Base-by-base conservation (phyloP, 2,113 vertebrate genomes). In the Podarcis raffonei region DNA sequence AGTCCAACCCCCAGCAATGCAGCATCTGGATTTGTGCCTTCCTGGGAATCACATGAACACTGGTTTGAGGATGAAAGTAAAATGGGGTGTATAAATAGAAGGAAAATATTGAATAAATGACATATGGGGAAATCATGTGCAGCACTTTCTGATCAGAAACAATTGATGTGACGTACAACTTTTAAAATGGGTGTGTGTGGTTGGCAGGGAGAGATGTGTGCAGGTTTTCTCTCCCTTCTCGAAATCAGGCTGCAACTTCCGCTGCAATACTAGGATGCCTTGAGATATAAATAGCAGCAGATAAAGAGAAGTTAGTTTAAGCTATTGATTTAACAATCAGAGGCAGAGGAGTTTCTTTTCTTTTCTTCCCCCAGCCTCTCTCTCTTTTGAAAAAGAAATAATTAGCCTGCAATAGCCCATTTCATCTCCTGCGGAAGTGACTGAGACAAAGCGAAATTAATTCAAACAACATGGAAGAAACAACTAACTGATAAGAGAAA, bases 401-500 rank as follows among this genome's bases (percentile, higher is more conserved):
- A 92, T 90, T 94, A 93, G 90, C 90, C 84, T 74, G 83, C 91
- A 91, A 91, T 90, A 90, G 86, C 88, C 84, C 89, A 87, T 92
- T 88, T 95, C 86, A 93, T 94, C 85, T 89, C 90, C 89, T 42
- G 71, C 1, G 39, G 84, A 90, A 95, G 92, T 84, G 93, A 91
- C 84, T 68, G 90, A 94, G 93, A 95, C 77, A 69, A 94, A 90
- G 91, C 89, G 66, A 83, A 91, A 90, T 37, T 88, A 94, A 91
- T 89, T 94, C 89, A 91, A 94, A 90, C 83, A 83, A 42, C 87
- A 83, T 5, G 79, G 86, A 88, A 85, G 85, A 93, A 93, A 93
- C 91, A 94, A 89, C 92, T 91, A 91, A 91, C 89, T 53, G 90
- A 93, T 95, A 96, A 92, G 32, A 91, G 39, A 59, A 91, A 87